Percentiles rank a stretch among this genome's conserved stretches.
Conservation (phyloP, 2,888 invertebrate genomes). For the Odontothrips loti region DNA sequence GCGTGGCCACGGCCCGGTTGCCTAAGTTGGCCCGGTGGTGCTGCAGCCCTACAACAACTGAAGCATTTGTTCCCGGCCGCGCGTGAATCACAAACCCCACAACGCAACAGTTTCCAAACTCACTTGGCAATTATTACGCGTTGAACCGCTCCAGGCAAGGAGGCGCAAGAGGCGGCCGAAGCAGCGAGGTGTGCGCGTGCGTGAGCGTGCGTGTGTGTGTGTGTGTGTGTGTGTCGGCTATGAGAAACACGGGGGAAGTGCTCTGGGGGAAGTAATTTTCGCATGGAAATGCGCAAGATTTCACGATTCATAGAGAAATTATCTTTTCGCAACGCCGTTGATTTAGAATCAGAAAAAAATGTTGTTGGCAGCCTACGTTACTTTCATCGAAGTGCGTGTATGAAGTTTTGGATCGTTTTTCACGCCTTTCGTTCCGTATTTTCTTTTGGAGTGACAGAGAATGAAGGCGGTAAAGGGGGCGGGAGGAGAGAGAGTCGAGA, state of each 20-base stretch:
- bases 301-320: too few relatives aligned
- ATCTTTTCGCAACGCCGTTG: too few relatives aligned
- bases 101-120: constrained; percentile 15
- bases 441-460: too few relatives aligned
- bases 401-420: too few relatives aligned
- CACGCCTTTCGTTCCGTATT: too few relatives aligned
- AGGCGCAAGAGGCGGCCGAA: neutral
- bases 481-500: neutral
- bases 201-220: neutral
- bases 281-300: too few relatives aligned
- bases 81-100: constrained; percentile 7
- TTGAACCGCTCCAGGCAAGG: neutral
- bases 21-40: neutral
- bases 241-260: too few relatives aligned
- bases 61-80: neutral
- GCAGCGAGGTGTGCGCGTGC: neutral
- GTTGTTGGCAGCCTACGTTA: too few relatives aligned
- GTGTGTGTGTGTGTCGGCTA: too few relatives aligned
- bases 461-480: neutral
- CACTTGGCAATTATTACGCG: constrained; percentile 24
- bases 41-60: constrained; percentile 7
- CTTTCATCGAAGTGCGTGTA: too few relatives aligned
- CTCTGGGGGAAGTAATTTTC: too few relatives aligned
- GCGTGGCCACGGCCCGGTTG: neutral
- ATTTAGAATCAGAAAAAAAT: too few relatives aligned